A percentile compares a stretch with the other conserved stretches of the same genome.
These are phyloP conservation scores for Hepsetus odoe DNA, from an alignment of 2,113 vertebrate species.

Conservation along the genomic window DNA sequence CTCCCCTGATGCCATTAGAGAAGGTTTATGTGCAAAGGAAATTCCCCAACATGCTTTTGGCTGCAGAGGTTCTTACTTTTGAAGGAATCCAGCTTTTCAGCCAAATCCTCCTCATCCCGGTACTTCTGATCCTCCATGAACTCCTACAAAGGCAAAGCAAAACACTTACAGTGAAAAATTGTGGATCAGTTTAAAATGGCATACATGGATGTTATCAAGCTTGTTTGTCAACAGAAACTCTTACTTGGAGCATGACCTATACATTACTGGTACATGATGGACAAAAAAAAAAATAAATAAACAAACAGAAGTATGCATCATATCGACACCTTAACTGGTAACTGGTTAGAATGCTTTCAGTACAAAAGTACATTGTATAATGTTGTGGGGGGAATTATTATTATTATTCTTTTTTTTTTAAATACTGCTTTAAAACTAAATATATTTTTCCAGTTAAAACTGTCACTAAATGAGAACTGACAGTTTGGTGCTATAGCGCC, in stretches of 20 bases:
- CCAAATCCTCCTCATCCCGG: slow-evolving; percentile 89
- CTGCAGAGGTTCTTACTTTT: slow-evolving; percentile 83
- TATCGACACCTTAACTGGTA: too few relatives aligned
- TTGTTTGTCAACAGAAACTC: not conserved
- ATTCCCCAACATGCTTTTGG: not conserved
- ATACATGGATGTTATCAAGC: not conserved
- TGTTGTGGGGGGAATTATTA: too few relatives aligned
- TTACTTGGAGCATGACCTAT: not conserved
- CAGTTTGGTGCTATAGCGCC: not conserved
- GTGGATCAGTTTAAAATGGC: not conserved
- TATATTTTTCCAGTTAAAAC: too few relatives aligned
- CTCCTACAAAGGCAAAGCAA: slow-evolving; percentile 74
- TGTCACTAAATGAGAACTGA: too few relatives aligned
- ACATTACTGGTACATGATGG: too few relatives aligned
- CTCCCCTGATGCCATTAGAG: not conserved
- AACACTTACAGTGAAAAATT: not conserved
- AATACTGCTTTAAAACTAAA: too few relatives aligned
- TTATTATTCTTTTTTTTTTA: too few relatives aligned
- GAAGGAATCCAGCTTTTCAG: slow-evolving; percentile 86
- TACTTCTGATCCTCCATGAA: slow-evolving; percentile 96
- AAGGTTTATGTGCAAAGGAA: not conserved
- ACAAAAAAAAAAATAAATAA: too few relatives aligned
- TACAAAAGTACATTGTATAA: too few relatives aligned
- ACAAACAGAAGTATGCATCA: too few relatives aligned
- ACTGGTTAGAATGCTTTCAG: too few relatives aligned